These are phyloP conservation scores for Hylaeus anthracinus DNA, from an alignment of 1,140 invertebrate genomes.

Conservation along the genomic window DNA sequence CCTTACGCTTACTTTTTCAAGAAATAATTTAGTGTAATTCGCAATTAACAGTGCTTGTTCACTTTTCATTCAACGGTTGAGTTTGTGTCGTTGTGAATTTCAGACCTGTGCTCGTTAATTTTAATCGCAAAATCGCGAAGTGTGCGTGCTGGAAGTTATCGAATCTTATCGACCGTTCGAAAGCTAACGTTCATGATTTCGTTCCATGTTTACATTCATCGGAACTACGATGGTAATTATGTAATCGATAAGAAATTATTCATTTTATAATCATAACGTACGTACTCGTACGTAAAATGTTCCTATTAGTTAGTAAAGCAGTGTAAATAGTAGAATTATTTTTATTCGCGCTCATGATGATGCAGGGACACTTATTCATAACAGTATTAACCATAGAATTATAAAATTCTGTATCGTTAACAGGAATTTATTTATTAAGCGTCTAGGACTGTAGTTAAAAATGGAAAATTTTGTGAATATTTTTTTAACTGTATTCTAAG, in stretches of 20 bases:
- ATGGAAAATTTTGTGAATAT: neutral
- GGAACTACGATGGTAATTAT: neutral
- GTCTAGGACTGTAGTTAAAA: too few relatives aligned
- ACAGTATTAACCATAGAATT: neutral
- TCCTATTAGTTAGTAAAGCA: slow-evolving; percentile 15
- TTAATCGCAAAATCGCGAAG: neutral
- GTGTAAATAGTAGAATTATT: slow-evolving; percentile 8
- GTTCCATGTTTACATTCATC: neutral
- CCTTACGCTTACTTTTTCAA: slow-evolving; percentile 21
- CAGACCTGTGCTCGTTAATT: too few relatives aligned
- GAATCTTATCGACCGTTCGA: neutral
- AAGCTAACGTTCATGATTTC: neutral
- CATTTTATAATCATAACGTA: neutral
- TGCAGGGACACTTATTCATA: neutral
- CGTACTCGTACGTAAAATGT: neutral
- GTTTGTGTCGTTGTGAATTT: neutral
- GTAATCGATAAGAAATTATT: neutral
- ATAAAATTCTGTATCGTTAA: neutral
- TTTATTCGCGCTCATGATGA: neutral
- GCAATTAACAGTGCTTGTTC: neutral
- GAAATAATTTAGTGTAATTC: neutral
- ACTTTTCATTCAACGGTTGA: neutral
- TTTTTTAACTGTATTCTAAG: slow-evolving; percentile 5
- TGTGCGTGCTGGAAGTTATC: neutral
- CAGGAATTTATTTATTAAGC: neutral